Evolutionary conservation across 64 coral and sea anemone genomes (phyloP).

Genomic region (Cladopsammia gracilis): DNA sequence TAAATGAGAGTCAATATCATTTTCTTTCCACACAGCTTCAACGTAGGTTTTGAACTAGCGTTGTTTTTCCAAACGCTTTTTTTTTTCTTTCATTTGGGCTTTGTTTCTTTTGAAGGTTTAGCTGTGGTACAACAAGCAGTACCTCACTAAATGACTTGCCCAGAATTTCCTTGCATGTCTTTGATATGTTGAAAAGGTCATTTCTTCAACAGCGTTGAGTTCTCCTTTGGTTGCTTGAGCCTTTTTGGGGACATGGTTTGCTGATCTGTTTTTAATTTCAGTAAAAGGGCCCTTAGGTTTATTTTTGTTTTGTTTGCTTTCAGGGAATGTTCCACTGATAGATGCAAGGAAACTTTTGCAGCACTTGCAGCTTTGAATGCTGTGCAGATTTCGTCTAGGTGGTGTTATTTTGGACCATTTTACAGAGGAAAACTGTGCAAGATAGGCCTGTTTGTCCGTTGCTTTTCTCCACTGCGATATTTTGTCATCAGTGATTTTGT

Average conservation of each 20-base stretch:
- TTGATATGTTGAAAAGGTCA: not conserved
- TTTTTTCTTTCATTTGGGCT: not conserved
- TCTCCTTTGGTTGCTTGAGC: not conserved
- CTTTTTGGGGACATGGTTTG: not conserved
- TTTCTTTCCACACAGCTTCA: not conserved
- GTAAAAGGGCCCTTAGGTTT: too few relatives aligned
- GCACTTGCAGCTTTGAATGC: slow-evolving; percentile 27
- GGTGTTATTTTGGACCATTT: not conserved
- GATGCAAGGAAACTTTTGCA: slow-evolving; percentile 8
- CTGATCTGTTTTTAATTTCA: too few relatives aligned
- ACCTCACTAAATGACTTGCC: slow-evolving; percentile 7
- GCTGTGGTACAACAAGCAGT: not conserved
- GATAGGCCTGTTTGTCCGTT: not conserved
- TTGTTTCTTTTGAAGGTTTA: not conserved
- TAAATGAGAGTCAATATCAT: not conserved
- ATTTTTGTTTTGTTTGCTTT: too few relatives aligned
- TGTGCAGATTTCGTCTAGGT: slow-evolving; percentile 13
- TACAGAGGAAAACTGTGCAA: slow-evolving; percentile 4
- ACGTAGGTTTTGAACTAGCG: not conserved
- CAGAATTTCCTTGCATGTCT: slow-evolving; percentile 22
- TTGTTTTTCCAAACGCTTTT: not conserved
- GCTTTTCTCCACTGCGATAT: not conserved
- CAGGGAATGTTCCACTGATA: not conserved
- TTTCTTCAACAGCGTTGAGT: not conserved
- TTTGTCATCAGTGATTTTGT: not conserved